Percentiles rank a stretch among this genome's conserved stretches.
phyloP scores from a whole-genome alignment of 2,797 vertebrate species.

The Melanotaenia pygmaea region DNA sequence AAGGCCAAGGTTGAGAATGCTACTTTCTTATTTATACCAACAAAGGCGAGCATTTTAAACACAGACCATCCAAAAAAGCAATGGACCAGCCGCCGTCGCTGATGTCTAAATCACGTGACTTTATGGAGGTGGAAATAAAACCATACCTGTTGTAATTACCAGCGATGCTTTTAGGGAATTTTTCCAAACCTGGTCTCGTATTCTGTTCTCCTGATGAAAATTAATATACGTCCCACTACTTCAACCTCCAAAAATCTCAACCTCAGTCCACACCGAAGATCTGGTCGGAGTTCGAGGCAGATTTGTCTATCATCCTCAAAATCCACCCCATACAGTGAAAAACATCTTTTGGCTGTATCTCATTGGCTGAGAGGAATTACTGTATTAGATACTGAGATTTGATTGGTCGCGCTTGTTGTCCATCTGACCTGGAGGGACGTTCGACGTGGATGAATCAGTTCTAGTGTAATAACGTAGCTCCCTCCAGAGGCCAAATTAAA shows the following conservation, averaged over 20 bases:
- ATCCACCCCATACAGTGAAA: constrained; percentile 74
- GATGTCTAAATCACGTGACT: constrained; percentile 69
- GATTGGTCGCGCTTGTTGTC: constrained; percentile 60
- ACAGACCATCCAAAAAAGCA: constrained; percentile 24
- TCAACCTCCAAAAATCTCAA: constrained; percentile 61
- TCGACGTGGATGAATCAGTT: constrained; percentile 16
- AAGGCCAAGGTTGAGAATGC: constrained; percentile 5
- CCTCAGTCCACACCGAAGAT: constrained; percentile 54
- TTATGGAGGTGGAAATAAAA: constrained; percentile 29
- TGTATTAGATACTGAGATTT: constrained; percentile 37
- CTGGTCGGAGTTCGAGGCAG: constrained; percentile 53
- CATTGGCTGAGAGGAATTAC: constrained; percentile 65
- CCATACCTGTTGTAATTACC: constrained; percentile 66
- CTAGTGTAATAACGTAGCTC: constrained; percentile 7
- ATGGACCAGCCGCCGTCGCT: constrained; percentile 25
- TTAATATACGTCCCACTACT: constrained; percentile 46
- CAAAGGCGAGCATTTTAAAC: not conserved
- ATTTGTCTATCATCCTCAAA: constrained; percentile 69
- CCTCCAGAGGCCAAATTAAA: constrained; percentile 15
- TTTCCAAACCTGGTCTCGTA: constrained; percentile 59
- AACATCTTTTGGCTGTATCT: constrained; percentile 27
- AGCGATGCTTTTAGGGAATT: constrained; percentile 36
- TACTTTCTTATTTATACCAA: not conserved
- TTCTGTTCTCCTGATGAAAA: constrained; percentile 53
- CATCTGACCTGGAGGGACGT: constrained; percentile 30